A percentile compares a stretch with the other conserved stretches of the same genome.
Evolutionary conservation across 1,140 invertebrate species (phyloP).

Genomic region (Arctopsyche grandis): DNA sequence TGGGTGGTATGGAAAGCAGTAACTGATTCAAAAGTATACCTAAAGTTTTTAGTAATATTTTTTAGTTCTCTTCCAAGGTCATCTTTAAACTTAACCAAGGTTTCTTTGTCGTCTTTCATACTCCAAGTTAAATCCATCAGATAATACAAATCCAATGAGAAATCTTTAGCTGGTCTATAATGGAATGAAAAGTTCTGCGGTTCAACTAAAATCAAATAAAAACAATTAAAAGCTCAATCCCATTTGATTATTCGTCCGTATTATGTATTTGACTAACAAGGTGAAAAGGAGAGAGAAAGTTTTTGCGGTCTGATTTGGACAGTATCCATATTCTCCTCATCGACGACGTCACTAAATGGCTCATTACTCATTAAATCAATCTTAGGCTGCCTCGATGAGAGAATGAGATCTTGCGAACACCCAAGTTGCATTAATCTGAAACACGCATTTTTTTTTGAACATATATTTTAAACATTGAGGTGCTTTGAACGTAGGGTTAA

Average conservation of each 20-base stretch:
- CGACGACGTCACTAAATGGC: not conserved
- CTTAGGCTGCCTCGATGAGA: not conserved
- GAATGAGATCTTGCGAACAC: not conserved
- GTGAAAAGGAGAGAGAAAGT: constrained; percentile 59
- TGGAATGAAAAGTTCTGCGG: constrained; percentile 66
- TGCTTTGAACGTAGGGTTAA: not conserved
- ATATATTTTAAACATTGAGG: not conserved
- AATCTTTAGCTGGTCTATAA: constrained; percentile 76
- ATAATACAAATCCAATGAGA: constrained; percentile 93
- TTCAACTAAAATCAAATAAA: constrained; percentile 61
- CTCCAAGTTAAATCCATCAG: constrained; percentile 91
- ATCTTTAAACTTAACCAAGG: constrained; percentile 78
- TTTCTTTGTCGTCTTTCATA: constrained; percentile 88
- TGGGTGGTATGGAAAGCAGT: too few species aligned
- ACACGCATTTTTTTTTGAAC: not conserved
- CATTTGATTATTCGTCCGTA: constrained; percentile 3
- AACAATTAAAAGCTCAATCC: not conserved
- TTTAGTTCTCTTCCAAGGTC: constrained; percentile 72
- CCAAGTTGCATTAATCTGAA: not conserved
- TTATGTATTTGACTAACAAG: constrained; percentile 56
- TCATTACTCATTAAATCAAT: not conserved
- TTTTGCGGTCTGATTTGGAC: constrained; percentile 63
- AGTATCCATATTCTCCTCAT: not conserved
- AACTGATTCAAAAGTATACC: too few species aligned
- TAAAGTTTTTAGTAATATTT: constrained; percentile 84